Evolutionary conservation across 2,888 invertebrate genomes (phyloP), one percentile per base, ranked within the genome.

Genomic region (Beris chalybata): DNA sequence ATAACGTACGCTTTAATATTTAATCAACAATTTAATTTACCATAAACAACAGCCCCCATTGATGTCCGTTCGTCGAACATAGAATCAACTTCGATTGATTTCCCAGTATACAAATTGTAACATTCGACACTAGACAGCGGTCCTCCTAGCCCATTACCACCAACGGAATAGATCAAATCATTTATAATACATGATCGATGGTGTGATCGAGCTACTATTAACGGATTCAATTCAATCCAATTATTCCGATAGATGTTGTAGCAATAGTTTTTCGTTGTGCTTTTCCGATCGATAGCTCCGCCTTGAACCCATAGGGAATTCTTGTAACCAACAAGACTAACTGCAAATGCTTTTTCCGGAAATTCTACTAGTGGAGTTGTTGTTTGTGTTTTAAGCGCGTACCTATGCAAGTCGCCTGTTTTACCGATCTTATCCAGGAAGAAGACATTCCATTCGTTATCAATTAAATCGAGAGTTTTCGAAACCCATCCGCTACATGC

Each of bases 341-440:
- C 67, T 13, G 75, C 76, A 65, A 75, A 76, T 0, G 74, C 74
- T 15, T 74, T 70, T 12, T 71, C 64, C 0, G 76, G 76, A 11
- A 74, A 67, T 6, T 75, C 71, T 57, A 68, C 71, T 15, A 76
- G 57, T 15, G 71, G 57, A 45, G 70, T 67, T 59, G 74, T 70
- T 5, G 69, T 69, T n/a, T 73, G 71, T 4, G 72, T 70, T 22
- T 67, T 64, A n/a, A 74, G 31, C 64, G 74, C 73, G 58, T 71
- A 74, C 38, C 72, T 70, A 47, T 71, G 70, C 45, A 75, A 69
- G 54, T 75, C 74, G 0, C 73, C 72, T 32, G 68, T 70, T 30
- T 72, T 71, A n/a, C 75, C 74, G 73, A 75, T 75, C 72, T 76
- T 76, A 53, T 76, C 75, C 22, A 76, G 69, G 13, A 76, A 69